Evolutionary conservation across 2,888 invertebrate species (phyloP).

Genomic region (Thecophora atra): DNA sequence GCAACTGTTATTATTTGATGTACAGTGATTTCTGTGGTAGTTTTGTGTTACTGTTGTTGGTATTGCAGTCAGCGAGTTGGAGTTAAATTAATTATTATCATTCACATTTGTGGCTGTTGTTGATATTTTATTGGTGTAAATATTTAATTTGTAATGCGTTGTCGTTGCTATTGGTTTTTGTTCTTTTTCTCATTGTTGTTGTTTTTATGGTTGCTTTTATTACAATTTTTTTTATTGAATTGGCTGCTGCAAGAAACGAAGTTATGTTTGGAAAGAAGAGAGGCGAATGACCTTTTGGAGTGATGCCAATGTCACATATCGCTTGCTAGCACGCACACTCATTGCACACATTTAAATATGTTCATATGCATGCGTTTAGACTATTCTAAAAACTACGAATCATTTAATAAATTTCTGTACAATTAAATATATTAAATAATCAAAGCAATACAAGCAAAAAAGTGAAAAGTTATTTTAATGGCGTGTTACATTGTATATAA

Average conservation of each 20-base stretch:
- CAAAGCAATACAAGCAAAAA: background rate
- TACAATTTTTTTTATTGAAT: background rate
- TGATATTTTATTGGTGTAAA: background rate
- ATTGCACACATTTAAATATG: slow-evolving; percentile 17
- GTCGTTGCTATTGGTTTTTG: background rate
- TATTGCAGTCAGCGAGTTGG: background rate
- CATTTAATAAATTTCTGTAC: background rate
- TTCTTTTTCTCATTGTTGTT: background rate
- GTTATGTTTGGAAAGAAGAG: background rate
- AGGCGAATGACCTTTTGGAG: slow-evolving; percentile 33
- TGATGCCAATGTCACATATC: slow-evolving; percentile 25
- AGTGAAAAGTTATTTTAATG: background rate
- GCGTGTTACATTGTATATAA: background rate
- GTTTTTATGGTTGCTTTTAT: background rate
- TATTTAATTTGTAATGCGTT: background rate
- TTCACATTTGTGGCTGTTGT: background rate
- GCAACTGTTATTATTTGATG: too few species aligned
- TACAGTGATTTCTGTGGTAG: too few species aligned
- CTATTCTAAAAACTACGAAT: background rate
- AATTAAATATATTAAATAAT: background rate
- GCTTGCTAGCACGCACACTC: background rate
- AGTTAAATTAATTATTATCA: background rate
- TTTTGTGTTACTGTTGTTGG: background rate
- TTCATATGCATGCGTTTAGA: background rate
- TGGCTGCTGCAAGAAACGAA: background rate